Conservation (phyloP, 2,113 vertebrate species). For the Symphodus melops region DNA sequence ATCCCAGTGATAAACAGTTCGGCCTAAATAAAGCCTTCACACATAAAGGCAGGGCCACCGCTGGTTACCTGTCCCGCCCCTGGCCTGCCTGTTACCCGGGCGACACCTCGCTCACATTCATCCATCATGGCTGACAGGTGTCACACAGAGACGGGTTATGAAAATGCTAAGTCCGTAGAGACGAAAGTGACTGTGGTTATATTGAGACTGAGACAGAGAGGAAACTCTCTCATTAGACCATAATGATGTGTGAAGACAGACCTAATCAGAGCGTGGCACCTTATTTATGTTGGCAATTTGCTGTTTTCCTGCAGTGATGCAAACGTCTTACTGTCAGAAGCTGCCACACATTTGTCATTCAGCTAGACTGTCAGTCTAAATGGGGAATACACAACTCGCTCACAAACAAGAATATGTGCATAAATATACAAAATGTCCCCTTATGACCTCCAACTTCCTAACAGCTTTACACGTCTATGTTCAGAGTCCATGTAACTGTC, state of each 20-base stretch:
- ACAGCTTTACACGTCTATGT: no score
- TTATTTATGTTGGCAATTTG: conserved; percentile 86
- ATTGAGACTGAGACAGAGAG: conserved; percentile 51
- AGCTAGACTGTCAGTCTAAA: conserved; percentile 58
- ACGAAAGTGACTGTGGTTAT: conserved; percentile 29
- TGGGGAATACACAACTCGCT: conserved; percentile 6
- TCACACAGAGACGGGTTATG: conserved; percentile 64
- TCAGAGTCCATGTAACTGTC: neutral
- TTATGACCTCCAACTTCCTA: neutral
- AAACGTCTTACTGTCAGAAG: conserved; percentile 70
- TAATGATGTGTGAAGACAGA: conserved; percentile 83
- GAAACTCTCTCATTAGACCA: conserved; percentile 80
- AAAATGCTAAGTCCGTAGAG: conserved; percentile 56
- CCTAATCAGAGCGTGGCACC: conserved; percentile 82
- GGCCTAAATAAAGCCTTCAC: conserved; percentile 69
- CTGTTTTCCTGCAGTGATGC: conserved; percentile 75
- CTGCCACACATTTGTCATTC: conserved; percentile 61
- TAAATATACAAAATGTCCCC: neutral
- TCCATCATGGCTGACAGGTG: conserved; percentile 82
- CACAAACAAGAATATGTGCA: conserved; percentile 4
- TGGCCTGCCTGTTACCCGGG: conserved; percentile 66
- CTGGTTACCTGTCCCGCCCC: conserved; percentile 62
- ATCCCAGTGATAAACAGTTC: conserved; percentile 63
- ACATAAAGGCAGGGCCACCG: conserved; percentile 57
- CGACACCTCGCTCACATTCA: conserved; percentile 68